Evolutionary conservation across 2,888 invertebrate species (phyloP).

Genomic region (Baccha elongata): DNA sequence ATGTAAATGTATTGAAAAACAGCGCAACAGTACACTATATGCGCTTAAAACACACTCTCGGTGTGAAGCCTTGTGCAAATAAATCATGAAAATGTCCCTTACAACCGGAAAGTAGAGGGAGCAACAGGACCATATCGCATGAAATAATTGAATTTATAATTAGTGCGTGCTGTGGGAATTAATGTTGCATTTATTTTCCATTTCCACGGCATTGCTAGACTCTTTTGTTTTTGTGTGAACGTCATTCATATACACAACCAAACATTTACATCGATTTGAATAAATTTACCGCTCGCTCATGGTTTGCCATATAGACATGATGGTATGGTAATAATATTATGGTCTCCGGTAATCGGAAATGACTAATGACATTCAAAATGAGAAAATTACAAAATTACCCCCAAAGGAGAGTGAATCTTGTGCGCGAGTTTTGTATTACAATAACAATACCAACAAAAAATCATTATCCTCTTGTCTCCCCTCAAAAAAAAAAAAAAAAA

Average conservation of each 20-base stretch:
- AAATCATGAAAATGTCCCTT: constrained; percentile 67
- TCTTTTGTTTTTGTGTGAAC: neutral
- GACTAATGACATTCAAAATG: constrained; percentile 60
- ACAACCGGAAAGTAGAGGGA: constrained; percentile 50
- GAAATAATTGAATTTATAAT: constrained; percentile 71
- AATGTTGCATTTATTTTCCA: constrained; percentile 38
- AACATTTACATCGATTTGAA: constrained; percentile 45
- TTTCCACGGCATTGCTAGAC: neutral
- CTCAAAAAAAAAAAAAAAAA: neutral
- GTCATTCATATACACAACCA: neutral
- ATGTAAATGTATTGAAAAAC: constrained; percentile 18
- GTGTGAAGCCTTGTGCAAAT: constrained; percentile 61
- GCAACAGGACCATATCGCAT: constrained; percentile 36
- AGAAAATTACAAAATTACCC: constrained; percentile 46
- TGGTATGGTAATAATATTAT: constrained; percentile 19
- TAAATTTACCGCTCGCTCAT: constrained; percentile 42
- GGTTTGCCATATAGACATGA: neutral
- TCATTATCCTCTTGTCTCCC: neutral
- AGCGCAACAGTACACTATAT: constrained; percentile 17
- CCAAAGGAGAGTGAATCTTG: constrained; percentile 18
- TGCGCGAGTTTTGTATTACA: neutral
- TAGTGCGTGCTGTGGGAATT: constrained; percentile 64
- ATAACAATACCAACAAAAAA: too few relatives aligned
- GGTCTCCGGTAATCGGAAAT: constrained; percentile 51
- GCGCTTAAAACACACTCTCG: constrained; percentile 12